phyloP scores from a whole-genome alignment of 2,113 vertebrate genomes.

The Empidonax traillii region DNA sequence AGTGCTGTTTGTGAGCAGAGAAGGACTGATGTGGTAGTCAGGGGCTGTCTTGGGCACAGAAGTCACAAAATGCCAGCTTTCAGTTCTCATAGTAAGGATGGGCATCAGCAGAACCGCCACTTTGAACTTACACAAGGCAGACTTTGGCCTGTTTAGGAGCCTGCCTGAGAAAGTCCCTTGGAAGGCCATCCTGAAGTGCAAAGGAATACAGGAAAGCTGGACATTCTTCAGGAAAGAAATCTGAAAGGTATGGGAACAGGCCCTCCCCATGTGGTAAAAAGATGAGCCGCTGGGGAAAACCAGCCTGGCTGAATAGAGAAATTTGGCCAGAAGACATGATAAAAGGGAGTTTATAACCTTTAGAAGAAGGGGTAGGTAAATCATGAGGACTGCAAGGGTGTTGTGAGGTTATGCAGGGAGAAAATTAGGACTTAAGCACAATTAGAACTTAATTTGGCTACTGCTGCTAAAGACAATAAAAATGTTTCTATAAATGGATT shows the following conservation, averaged over 20 bases:
- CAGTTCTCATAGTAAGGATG: not conserved
- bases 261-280: not conserved
- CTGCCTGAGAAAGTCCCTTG: not conserved
- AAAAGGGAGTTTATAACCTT: not conserved
- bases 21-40: not conserved
- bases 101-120: not conserved
- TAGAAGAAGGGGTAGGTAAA: not conserved
- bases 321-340: not conserved
- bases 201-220: not conserved
- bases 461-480: not conserved
- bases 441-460: not conserved
- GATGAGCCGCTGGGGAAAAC: not conserved
- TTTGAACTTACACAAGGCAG: not conserved
- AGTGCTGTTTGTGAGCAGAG: not conserved
- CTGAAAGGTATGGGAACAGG: not conserved
- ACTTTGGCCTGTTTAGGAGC: not conserved
- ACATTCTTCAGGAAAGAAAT: not conserved
- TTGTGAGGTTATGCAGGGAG: not conserved
- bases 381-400: not conserved
- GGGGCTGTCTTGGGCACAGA: not conserved
- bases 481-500: not conserved
- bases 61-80: not conserved
- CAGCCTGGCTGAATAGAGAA: not conserved
- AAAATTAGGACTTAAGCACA: not conserved
- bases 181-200: not conserved